phyloP scores from a whole-genome alignment of 2,113 vertebrate species.

The Sminthopsis crassicaudata region DNA sequence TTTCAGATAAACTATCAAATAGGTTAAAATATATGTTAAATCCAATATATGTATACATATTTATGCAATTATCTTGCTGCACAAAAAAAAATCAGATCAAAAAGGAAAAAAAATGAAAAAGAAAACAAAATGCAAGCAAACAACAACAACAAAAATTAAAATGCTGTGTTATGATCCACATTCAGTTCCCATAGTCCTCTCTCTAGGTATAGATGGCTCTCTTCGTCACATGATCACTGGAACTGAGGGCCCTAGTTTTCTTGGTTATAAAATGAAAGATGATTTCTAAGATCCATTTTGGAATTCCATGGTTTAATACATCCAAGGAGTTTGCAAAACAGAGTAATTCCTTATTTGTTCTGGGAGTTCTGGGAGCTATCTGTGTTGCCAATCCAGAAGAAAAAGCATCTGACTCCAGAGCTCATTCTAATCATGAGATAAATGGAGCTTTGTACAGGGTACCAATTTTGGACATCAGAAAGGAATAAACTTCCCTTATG shows the following conservation, averaged over 20 bases:
- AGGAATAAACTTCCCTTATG: background rate
- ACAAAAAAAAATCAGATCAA: too few relatives aligned
- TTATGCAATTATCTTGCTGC: too few relatives aligned
- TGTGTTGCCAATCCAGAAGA: background rate
- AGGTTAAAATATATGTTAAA: too few relatives aligned
- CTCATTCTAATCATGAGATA: background rate
- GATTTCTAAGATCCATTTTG: background rate
- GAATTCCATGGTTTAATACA: background rate
- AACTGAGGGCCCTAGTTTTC: background rate
- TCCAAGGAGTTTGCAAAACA: background rate
- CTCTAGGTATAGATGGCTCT: too few relatives aligned
- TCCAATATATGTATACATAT: too few relatives aligned
- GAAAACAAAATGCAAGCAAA: too few relatives aligned
- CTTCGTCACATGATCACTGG: too few relatives aligned
- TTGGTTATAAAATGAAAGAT: background rate
- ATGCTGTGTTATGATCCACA: too few relatives aligned
- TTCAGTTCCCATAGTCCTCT: too few relatives aligned
- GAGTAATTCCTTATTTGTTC: background rate
- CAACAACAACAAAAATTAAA: too few relatives aligned
- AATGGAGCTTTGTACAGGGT: background rate
- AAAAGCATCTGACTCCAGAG: background rate
- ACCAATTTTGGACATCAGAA: accelerated
- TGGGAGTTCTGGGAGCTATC: background rate
- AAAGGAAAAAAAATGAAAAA: too few relatives aligned
- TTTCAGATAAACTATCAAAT: background rate